Evolutionary conservation across 2,888 invertebrate genomes (phyloP).

Genomic region (Chirona hameri): DNA sequence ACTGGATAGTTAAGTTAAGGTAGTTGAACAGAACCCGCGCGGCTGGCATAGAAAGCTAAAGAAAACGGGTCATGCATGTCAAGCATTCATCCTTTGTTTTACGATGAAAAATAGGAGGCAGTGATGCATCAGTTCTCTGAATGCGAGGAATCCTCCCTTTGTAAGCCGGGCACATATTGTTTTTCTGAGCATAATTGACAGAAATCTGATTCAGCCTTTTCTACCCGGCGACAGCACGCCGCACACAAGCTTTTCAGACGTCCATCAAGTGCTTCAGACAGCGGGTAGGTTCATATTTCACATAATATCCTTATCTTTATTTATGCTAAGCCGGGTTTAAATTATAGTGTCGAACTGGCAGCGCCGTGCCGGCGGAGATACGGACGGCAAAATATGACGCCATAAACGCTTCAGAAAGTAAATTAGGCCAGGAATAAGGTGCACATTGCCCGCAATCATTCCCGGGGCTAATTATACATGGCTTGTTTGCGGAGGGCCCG

Average conservation of each 20-base stretch:
- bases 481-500: background rate
- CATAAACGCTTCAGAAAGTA: slow-evolving; percentile 23
- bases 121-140: background rate
- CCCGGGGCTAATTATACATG: background rate
- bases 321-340: slow-evolving; percentile 9
- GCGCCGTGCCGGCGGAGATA: background rate
- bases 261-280: slow-evolving; percentile 8
- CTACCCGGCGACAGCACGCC: background rate
- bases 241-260: background rate
- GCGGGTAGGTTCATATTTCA: slow-evolving; percentile 2
- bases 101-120: background rate
- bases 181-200: slow-evolving; percentile 1
- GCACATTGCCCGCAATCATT: background rate
- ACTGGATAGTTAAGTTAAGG: background rate
- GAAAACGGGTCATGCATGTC: background rate
- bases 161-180: background rate
- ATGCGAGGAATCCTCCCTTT: background rate
- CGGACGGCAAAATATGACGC: background rate
- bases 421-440: background rate
- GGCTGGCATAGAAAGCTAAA: background rate
- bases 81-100: background rate
- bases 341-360: background rate
- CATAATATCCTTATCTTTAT: background rate
- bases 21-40: background rate
- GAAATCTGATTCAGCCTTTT: slow-evolving; percentile 1